phyloP scores from a whole-genome alignment of 2,113 vertebrate species.

The Zootoca vivipara region DNA sequence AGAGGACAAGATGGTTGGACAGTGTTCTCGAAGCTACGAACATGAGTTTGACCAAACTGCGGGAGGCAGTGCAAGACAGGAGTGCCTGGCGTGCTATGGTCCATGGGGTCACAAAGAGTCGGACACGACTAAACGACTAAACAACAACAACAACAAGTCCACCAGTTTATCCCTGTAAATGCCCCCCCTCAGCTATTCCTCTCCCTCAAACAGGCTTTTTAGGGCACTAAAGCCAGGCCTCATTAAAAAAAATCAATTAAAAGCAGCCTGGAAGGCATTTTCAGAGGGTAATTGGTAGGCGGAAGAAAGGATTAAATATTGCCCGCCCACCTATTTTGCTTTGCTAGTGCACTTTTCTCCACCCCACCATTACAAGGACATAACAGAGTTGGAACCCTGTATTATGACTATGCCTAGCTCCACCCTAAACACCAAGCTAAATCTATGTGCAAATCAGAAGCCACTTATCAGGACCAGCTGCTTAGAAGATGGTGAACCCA shows the following conservation, averaged over 20 bases:
- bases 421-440: background rate
- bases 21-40: too few relatives aligned
- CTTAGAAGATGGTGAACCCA: background rate
- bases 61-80: too few relatives aligned
- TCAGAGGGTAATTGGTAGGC: background rate
- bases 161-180: background rate
- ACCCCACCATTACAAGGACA: background rate
- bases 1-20: too few relatives aligned
- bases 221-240: background rate
- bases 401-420: background rate
- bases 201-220: background rate
- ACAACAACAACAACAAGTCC: too few relatives aligned
- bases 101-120: too few relatives aligned
- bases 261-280: background rate
- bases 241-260: background rate
- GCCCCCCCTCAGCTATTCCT: background rate
- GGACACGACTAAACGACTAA: too few relatives aligned
- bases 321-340: background rate
- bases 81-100: too few relatives aligned
- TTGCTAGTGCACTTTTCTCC: background rate
- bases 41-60: too few relatives aligned
- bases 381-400: background rate
- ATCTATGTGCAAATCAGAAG: background rate
- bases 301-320: background rate
- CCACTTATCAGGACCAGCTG: background rate